Evolutionary conservation across 2,113 vertebrate genomes (phyloP), one percentile per base, ranked within the genome.

Genomic region (Gobius niger): DNA sequence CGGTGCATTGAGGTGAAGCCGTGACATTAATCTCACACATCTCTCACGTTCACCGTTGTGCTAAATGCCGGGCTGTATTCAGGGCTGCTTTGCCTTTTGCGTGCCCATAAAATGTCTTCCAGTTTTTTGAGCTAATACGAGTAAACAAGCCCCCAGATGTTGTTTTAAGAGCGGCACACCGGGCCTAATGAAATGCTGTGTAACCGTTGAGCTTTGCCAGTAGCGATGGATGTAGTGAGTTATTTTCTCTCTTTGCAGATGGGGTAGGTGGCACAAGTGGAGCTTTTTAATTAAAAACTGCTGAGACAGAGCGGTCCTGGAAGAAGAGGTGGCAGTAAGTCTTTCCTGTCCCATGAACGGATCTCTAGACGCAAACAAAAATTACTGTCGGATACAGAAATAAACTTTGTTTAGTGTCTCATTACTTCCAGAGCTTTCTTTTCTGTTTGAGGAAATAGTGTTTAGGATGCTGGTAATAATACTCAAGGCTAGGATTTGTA

Each of bases 251-350:
- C 82, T n/a, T n/a, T 77, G 77, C 80, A 83, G 80, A 79, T 44
- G 65, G 76, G 73, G 80, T 73, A 79, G 87, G 82, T 84, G 68
- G 87, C 87, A 89, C 78, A 86, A 92, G 91, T 82, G 75, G 79
- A 88, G 81, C 75, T 59, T 86, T 90, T 90, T 90, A 92, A 91
- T 91, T 90, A 91, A 91, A 91, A 92, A 88, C 88, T 89, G 88
- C 90, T 87, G 87, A 91, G 90, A 89, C 78, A 78, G 82, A 80
- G 85, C 64, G 66, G 84, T 84, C 54, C 75, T 69, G 77, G 72
- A 73, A 69, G 72, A 83, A 16, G 62, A 67, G 63, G 78, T 84
- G 76, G 82, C 84, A 84, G 73, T 64, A 46, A 19, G 57, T 44
- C 44, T 6, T 72, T 81, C 67, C 66, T 69, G 70, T 12, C 66